Evolutionary conservation across 2,113 vertebrate species (phyloP).

Genomic region (Coptodon rendalli): DNA sequence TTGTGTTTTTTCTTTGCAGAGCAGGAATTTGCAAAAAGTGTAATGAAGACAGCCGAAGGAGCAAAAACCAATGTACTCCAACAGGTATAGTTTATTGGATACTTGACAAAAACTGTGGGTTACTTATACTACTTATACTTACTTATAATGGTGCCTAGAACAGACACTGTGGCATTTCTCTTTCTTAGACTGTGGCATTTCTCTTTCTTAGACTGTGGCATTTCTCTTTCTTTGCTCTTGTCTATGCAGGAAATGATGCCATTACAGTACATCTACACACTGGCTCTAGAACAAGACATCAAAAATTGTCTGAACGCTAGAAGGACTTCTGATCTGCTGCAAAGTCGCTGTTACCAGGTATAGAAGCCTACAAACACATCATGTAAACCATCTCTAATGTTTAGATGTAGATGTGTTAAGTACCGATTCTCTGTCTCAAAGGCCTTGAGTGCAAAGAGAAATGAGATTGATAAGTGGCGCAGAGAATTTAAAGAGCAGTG

Average conservation of each 20-base stretch:
- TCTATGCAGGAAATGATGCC: constrained; percentile 80
- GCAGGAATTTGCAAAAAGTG: constrained; percentile 80
- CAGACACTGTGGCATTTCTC: background rate
- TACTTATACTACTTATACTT: no score
- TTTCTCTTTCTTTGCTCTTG: background rate
- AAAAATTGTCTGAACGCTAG: constrained; percentile 63
- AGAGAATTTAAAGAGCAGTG: constrained; percentile 93
- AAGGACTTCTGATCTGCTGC: constrained; percentile 71
- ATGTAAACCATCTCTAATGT: background rate
- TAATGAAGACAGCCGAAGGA: constrained; percentile 79
- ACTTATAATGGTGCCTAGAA: background rate
- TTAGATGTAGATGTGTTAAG: background rate
- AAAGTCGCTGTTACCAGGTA: constrained; percentile 84
- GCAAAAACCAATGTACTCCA: constrained; percentile 72
- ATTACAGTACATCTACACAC: constrained; percentile 77
- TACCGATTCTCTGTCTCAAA: constrained; percentile 37
- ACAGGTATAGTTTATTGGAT: constrained; percentile 71
- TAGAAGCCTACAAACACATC: background rate
- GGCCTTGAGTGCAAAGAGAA: constrained; percentile 83
- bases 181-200: background rate
- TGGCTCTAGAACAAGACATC: constrained; percentile 84
- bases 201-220: background rate
- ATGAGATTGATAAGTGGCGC: constrained; percentile 90
- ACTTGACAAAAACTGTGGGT: background rate
- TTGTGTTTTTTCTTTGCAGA: constrained; percentile 46